phyloP scores from a whole-genome alignment of 1,140 invertebrate species.

The Spodoptera frugiperda region DNA sequence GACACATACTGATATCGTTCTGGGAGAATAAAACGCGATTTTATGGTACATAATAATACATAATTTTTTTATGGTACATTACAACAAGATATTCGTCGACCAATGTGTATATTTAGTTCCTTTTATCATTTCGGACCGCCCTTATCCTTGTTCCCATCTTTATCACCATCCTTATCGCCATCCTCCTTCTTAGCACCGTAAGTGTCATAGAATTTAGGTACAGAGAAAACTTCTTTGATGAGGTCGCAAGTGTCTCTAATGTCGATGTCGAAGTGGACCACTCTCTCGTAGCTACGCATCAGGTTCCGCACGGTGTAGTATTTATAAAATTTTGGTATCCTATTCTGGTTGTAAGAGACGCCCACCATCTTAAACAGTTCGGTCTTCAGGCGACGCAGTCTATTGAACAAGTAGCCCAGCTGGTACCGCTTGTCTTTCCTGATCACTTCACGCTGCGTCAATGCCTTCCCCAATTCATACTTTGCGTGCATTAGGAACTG shows the following conservation, averaged over 20 bases:
- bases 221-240: conserved; percentile 49
- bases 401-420: conserved; percentile 66
- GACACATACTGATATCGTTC: too few relatives aligned
- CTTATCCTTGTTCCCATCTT: too few relatives aligned
- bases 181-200: background rate
- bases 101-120: too few relatives aligned
- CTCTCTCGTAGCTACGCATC: conserved; percentile 58
- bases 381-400: conserved; percentile 55
- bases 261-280: conserved; percentile 60
- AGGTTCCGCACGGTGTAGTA: background rate
- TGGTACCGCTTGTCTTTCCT: conserved; percentile 56
- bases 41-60: too few relatives aligned
- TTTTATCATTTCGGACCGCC: too few relatives aligned
- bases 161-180: too few relatives aligned
- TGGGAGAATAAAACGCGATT: too few relatives aligned
- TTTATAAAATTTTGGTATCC: background rate
- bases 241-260: conserved; percentile 53
- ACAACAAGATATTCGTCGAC: too few relatives aligned
- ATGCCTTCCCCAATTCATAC: conserved; percentile 55
- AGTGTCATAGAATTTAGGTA: background rate
- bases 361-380: conserved; percentile 59
- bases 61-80: too few relatives aligned
- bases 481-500: conserved; percentile 59
- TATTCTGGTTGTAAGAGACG: conserved; percentile 4
- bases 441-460: conserved; percentile 47